Base-by-base conservation (phyloP, 2,113 vertebrate species). In the Aspiorhynchus laticeps region DNA sequence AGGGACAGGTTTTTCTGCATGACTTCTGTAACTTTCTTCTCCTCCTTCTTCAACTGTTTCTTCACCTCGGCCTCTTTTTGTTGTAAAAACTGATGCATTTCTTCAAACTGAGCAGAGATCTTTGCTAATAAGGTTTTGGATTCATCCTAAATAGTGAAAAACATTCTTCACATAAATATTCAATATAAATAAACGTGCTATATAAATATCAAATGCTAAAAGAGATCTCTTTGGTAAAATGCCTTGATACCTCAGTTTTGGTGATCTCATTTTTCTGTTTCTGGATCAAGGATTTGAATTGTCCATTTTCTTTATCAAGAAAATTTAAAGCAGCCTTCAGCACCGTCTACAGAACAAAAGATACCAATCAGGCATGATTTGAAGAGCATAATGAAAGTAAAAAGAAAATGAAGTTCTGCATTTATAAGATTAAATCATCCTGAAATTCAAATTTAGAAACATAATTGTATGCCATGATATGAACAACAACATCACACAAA, bases 21-120 rank as follows among this genome's bases (percentile, higher is more conserved):
- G n/a, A 75, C 46, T 63, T 76, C 10, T 1, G 88, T n/a, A 11
- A 31, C 53, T 0, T 80, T 81, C 4, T 43, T n/a, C 84, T 91
- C 79, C 24, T 4, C 79, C 10, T 4, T 0, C 33, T 81, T 75
- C 61, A 93, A 53, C 19, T 87, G 73, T 5, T 87, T 86, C 67
- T 87, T 89, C 24, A 93, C 59, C 71, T 94, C 86, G 1, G 85
- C 43, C 85, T 94, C 90, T 86, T 91, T 92, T 73, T 80, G 84
- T 3, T 61, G 80, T 59, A 93, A 88, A 63, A 93, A 91, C 63
- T 85, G 46, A 12, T 91, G 92, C 90, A 93, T 88, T 80, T 89
- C 85, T n/a, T 91, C 77, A 85, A 93, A 93, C 85, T 91, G 89
- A 2, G 17, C 48, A 36, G 63, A 73, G 78, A 92, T 88, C 31